These are phyloP conservation scores for Cryptomyrus ogoouensis DNA, from an alignment of 2,113 vertebrate species.

Conservation along the genomic window DNA sequence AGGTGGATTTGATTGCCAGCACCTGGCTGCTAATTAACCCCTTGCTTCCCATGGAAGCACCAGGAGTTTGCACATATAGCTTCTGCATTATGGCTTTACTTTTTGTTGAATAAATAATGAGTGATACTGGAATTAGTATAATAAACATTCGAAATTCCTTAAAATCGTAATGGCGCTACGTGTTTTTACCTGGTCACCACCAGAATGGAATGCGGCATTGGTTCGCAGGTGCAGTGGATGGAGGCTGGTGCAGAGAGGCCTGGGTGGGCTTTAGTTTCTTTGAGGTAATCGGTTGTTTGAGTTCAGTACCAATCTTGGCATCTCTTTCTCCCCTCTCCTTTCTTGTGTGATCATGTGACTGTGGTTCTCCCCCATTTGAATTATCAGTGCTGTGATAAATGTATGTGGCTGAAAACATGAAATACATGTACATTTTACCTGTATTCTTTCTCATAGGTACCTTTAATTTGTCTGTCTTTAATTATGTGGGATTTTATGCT, in stretches of 20 bases:
- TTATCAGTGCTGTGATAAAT: constrained; percentile 49
- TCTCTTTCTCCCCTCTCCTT: constrained; percentile 47
- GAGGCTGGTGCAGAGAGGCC: constrained; percentile 37
- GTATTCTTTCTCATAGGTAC: constrained; percentile 99
- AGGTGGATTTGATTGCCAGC: neutral
- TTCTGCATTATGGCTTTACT: neutral
- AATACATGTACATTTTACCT: constrained; percentile 81
- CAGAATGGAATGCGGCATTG: neutral
- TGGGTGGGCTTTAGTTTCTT: constrained; percentile 51
- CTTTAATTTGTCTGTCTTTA: constrained; percentile 99
- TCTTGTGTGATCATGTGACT: constrained; percentile 52
- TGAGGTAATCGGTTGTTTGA: constrained; percentile 57
- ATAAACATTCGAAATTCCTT: neutral
- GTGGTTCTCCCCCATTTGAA: constrained; percentile 52
- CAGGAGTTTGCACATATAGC: neutral
- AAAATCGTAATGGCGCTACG: neutral
- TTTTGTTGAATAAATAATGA: neutral
- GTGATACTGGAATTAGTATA: neutral
- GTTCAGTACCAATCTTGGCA: constrained; percentile 55
- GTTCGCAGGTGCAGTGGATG: constrained; percentile 36
- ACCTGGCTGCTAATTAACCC: neutral
- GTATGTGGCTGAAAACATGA: constrained; percentile 51
- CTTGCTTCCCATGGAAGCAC: neutral
- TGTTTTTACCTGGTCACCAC: neutral
- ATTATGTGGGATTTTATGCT: constrained; percentile 87